phyloP scores from a whole-genome alignment of 1,140 invertebrate genomes.

The Hesperophylax magnus region DNA sequence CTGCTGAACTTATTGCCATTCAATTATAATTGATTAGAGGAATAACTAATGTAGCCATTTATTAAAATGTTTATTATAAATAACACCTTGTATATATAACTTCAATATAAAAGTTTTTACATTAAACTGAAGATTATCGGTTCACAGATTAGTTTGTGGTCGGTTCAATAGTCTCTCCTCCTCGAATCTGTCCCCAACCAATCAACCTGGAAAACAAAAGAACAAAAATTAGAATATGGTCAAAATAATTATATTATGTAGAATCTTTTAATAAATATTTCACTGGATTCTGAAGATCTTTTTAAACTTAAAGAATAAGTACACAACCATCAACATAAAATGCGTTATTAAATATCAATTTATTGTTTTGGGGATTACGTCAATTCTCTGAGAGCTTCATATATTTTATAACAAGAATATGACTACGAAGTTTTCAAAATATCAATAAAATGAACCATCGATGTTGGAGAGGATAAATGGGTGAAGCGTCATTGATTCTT shows the following conservation, averaged over 20 bases:
- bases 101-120: slow-evolving; percentile 51
- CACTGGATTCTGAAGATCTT: too few species aligned
- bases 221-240: not conserved
- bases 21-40: not conserved
- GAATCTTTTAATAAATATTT: too few species aligned
- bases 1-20: not conserved
- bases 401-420: too few species aligned
- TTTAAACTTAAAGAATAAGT: too few species aligned
- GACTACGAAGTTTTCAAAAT: not conserved
- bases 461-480: too few species aligned
- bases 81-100: slow-evolving; percentile 55
- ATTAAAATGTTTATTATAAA: slow-evolving; percentile 53
- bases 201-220: slow-evolving; percentile 80
- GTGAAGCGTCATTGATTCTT: too few species aligned
- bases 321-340: too few species aligned
- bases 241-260: too few species aligned
- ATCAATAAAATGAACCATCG: slow-evolving; percentile 48
- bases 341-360: too few species aligned
- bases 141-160: slow-evolving; percentile 61
- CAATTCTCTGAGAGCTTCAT: too few species aligned
- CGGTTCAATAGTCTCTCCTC: slow-evolving; percentile 91
- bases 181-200: slow-evolving; percentile 96
- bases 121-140: slow-evolving; percentile 14
- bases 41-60: slow-evolving; percentile 28
- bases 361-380: too few species aligned